Conservation (phyloP, 2,113 vertebrate genomes). For the Grallaria varia region DNA sequence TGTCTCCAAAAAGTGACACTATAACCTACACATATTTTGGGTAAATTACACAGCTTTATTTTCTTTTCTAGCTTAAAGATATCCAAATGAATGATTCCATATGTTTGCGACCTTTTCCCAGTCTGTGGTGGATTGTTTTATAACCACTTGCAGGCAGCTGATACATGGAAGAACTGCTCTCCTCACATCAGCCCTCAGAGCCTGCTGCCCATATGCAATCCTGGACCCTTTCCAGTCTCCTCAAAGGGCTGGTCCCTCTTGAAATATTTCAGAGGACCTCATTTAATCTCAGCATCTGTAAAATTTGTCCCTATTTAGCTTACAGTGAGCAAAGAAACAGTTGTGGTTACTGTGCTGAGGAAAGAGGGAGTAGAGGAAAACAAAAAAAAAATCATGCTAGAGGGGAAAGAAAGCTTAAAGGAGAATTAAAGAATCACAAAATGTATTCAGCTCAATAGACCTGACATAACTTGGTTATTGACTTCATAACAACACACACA, state of each 20-base stretch:
- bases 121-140: background rate
- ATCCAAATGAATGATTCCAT: background rate
- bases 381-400: fast-evolving
- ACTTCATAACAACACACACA: background rate
- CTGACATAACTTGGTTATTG: background rate
- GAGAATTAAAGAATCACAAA: background rate
- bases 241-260: background rate
- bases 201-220: background rate
- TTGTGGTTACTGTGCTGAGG: background rate
- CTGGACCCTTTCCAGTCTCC: background rate
- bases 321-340: background rate
- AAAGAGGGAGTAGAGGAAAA: background rate
- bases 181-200: background rate
- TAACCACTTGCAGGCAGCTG: background rate
- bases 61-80: background rate
- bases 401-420: background rate
- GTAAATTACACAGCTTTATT: background rate
- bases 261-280: background rate
- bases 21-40: background rate
- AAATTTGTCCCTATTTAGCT: background rate
- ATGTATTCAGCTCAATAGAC: background rate
- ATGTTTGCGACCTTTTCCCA: background rate
- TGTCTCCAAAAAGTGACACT: background rate
- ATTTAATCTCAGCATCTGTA: background rate
- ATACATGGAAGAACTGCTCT: background rate